Evolutionary conservation across 2,113 vertebrate genomes (phyloP), one percentile per base, ranked within the genome.

Genomic region (Astatoreochromis straeleni): DNA sequence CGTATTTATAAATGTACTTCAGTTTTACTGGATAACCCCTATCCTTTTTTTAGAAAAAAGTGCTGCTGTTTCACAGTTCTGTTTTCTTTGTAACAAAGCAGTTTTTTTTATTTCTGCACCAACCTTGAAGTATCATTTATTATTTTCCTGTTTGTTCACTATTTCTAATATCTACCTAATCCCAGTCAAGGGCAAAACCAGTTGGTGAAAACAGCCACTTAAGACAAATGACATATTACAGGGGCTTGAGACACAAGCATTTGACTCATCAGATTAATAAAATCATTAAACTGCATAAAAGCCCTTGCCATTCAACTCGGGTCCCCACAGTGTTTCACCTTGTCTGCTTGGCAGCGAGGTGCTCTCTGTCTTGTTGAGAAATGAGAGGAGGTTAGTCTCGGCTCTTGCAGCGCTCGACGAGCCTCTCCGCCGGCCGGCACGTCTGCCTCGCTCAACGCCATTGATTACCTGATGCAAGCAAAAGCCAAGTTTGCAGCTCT

Each of bases 381-480:
- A 96, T 95, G 94, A 93, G 91, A 47, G 26, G 38, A 79, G 88
- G 91, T 95, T 91, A 91, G 87, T 70, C 81, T 55, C 82, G 16
- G 85, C 91, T 93, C 87, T 75, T 7, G 40, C 87, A 79, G 89
- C 87, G 87, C 93, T 87, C 55, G 29, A 40, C 45, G 24, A 90
- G 83, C 80, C 84, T 83, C 82, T 91, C 65, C 54, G 40, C 85
- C 47, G 81, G 89, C 92, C 85, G 47, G 86, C 87, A 83, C 86
- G 87, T 90, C 87, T 85, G 87, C 91, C 85, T 94, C 79, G 53
- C 94, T 94, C 84, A 87, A 91, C 81, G 26, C 91, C 95, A 96
- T 95, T 94, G 95, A 96, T 96, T 96, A 88, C 86, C 92, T 93
- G 93, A 95, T 91, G 94, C 89, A 94, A 95, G 93, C 87, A 85